Conservation (phyloP, 1,140 invertebrate species). For the Drosophila grimshawi region DNA sequence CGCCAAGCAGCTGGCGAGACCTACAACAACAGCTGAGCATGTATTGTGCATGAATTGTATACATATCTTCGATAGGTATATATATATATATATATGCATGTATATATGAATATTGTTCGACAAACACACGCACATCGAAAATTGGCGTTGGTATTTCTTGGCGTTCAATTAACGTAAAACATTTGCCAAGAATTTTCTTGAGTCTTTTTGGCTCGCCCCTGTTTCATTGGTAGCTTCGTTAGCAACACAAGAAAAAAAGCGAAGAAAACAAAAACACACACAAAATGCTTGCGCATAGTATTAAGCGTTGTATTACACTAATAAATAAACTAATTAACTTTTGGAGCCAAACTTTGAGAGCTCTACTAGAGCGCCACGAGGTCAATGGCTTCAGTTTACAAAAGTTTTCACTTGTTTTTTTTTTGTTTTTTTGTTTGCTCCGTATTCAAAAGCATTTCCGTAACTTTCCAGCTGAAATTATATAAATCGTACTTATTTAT, state of each 20-base stretch:
- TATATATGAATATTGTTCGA: constrained; percentile 10
- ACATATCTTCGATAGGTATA: neutral
- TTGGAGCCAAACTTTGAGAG: constrained; percentile 7
- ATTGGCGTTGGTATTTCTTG: constrained; percentile 54
- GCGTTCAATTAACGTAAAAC: constrained; percentile 76
- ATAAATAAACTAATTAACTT: constrained; percentile 37
- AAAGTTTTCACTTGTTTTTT: neutral
- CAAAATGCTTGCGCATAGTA: neutral
- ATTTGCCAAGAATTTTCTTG: constrained; percentile 71
- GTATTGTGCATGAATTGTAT: constrained; percentile 29
- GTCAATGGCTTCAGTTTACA: constrained; percentile 4
- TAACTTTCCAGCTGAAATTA: constrained; percentile 5
- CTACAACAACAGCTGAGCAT: constrained; percentile 76
- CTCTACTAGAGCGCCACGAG: constrained; percentile 6
- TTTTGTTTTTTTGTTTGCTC: too few species aligned
- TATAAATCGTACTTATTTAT: neutral
- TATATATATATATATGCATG: constrained; percentile 23
- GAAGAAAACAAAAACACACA: neutral
- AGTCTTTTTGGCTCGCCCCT: constrained; percentile 33
- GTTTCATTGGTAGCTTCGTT: constrained; percentile 21
- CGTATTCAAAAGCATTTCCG: neutral
- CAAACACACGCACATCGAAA: constrained; percentile 7
- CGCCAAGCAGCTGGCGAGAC: constrained; percentile 37
- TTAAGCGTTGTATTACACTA: constrained; percentile 47
- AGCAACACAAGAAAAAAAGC: constrained; percentile 14